phyloP scores from a whole-genome alignment of 2,113 vertebrate genomes.

The Callocephalon fimbriatum region DNA sequence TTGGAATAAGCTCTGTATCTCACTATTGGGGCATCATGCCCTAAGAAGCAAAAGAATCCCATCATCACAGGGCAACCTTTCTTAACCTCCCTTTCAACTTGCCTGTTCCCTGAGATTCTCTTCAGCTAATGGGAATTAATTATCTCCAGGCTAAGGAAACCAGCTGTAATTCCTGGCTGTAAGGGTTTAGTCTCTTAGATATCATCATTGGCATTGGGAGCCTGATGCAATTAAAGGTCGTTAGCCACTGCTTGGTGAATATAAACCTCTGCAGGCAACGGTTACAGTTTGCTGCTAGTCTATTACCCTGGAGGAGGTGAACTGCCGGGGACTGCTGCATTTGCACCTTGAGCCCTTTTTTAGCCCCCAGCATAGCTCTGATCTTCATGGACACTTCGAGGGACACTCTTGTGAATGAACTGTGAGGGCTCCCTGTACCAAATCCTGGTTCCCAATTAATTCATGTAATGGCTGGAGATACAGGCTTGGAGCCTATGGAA shows the following conservation, averaged over 20 bases:
- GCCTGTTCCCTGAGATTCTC: not conserved
- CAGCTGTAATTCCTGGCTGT: not conserved
- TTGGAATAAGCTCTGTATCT: not conserved
- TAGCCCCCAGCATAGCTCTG: not conserved
- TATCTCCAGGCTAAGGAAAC: slow-evolving; percentile 27
- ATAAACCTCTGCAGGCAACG: not conserved
- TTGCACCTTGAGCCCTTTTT: not conserved
- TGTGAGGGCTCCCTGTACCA: not conserved
- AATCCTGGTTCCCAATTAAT: not conserved
- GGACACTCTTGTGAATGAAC: fast-evolving
- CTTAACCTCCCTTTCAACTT: not conserved
- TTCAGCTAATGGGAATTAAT: not conserved
- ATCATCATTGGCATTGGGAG: not conserved
- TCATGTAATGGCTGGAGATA: not conserved
- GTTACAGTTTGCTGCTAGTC: not conserved
- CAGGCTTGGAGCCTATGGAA: not conserved
- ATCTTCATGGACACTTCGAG: not conserved
- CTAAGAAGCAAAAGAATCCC: not conserved
- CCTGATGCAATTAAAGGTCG: not conserved
- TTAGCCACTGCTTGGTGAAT: not conserved
- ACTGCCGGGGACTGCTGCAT: not conserved
- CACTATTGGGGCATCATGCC: not conserved
- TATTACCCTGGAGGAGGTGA: not conserved
- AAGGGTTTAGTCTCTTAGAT: not conserved
- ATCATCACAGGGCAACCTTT: not conserved